A percentile compares a stretch with the other conserved stretches of the same genome.
phyloP scores from a whole-genome alignment of 2,888 invertebrate species.

The Troides aeacus region DNA sequence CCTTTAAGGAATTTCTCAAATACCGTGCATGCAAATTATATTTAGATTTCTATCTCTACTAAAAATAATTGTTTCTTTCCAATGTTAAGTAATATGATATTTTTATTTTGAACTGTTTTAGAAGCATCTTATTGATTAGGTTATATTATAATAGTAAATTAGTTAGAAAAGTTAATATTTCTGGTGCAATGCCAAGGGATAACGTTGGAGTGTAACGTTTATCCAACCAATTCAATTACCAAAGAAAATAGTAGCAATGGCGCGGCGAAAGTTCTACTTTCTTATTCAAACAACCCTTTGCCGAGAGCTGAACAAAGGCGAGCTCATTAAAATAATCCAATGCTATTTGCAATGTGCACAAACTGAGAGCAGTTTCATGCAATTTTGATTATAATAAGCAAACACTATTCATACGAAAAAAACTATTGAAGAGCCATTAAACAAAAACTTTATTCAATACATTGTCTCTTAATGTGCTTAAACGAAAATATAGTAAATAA shows the following conservation, averaged over 20 bases:
- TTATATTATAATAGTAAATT: neutral
- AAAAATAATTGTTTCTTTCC: too few relatives aligned
- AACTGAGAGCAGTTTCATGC: conserved; percentile 16
- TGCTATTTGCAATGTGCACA: conserved; percentile 35
- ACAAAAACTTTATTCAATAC: neutral
- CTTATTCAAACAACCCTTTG: conserved; percentile 71
- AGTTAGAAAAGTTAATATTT: conserved; percentile 28
- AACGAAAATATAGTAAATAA: too few relatives aligned
- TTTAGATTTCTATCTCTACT: too few relatives aligned
- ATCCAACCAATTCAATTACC: conserved; percentile 71
- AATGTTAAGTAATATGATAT: too few relatives aligned
- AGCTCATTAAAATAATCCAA: conserved; percentile 70
- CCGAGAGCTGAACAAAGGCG: conserved; percentile 62
- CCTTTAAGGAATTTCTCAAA: too few relatives aligned
- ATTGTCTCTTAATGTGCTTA: too few relatives aligned
- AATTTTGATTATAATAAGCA: conserved; percentile 14
- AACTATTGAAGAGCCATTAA: neutral
- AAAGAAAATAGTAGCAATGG: conserved; percentile 60
- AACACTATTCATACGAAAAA: conserved; percentile 2
- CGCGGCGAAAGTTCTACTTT: conserved; percentile 63
- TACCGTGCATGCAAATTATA: too few relatives aligned
- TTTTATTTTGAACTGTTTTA: too few relatives aligned
- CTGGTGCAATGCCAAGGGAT: conserved; percentile 39
- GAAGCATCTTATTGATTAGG: neutral
- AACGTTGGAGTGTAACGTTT: conserved; percentile 49